A percentile compares a stretch with the other conserved stretches of the same genome.
Evolutionary conservation across 2,797 vertebrate genomes (phyloP).

Genomic region (Pterois miles): DNA sequence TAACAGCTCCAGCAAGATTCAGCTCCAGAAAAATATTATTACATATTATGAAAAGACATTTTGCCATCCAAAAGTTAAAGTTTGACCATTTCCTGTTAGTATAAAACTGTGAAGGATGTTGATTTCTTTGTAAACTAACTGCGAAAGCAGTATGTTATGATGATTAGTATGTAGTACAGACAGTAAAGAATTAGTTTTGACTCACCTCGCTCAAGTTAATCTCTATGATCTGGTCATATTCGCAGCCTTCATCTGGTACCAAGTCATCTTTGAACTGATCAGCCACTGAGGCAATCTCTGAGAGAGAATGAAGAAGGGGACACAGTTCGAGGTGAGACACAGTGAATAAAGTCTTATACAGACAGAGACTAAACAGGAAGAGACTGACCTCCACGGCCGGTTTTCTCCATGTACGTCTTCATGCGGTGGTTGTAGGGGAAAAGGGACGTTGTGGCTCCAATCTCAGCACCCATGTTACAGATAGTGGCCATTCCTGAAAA

Average conservation of each 20-base stretch:
- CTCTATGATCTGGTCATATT: slow-evolving; percentile 94
- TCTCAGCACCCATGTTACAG: slow-evolving; percentile 99
- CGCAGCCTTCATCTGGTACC: slow-evolving; percentile 91
- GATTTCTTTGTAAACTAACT: no score
- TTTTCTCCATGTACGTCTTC: slow-evolving; percentile 92
- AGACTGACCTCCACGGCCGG: slow-evolving; percentile 87
- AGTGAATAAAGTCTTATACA: not conserved
- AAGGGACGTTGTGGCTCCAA: slow-evolving; percentile 93
- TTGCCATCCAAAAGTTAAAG: no score
- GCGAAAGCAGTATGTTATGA: not conserved
- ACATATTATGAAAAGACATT: no score
- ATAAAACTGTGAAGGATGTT: no score
- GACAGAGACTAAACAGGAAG: not conserved
- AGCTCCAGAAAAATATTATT: no score
- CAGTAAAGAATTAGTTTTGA: not conserved
- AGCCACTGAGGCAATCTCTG: slow-evolving; percentile 86
- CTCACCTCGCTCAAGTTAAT: slow-evolving; percentile 93
- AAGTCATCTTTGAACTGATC: slow-evolving; percentile 89
- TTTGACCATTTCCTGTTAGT: no score
- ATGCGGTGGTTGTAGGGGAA: slow-evolving; percentile 96
- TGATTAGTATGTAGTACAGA: not conserved
- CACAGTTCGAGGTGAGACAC: not conserved
- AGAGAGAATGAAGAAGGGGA: not conserved
- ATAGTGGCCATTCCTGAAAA: slow-evolving; percentile 95
- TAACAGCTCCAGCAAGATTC: no score